Evolutionary conservation across 2,113 vertebrate genomes (phyloP), one percentile per base, ranked within the genome.

Genomic region (Cyprinodon tularosa): DNA sequence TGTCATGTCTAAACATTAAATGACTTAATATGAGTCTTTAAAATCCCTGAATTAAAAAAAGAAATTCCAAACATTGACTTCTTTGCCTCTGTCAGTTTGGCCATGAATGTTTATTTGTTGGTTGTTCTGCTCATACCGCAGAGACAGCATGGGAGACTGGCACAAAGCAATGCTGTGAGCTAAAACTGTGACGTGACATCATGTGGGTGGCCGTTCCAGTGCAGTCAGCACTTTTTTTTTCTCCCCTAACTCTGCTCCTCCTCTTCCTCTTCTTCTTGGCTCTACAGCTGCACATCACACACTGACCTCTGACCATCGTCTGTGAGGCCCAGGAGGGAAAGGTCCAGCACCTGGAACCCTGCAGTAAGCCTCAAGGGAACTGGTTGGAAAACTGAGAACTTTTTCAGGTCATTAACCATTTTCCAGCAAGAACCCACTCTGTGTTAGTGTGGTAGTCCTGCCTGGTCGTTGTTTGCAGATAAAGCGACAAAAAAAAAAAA

Each of bases 101-200:
- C 63, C 62, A 71, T 71, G 69, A 79, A 65, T 82, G 86, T 89
- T 86, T 87, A 75, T 87, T 74, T 73, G 76, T 65, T n/a, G 53
- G 44, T 61, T 69, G 77, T 60, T 69, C 61, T 68, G 76, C 83
- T 87, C 62, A 71, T 75, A 65, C 71, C 81, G 86, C 71, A 38
- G 65, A 78, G 77, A 77, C 81, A 76, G 76, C 68, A 84, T 72
- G 81, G 84, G 85, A 89, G 83, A 88, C 88, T 84, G 84, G 72
- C 85, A 76, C 65, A 12, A 47, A 71, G 82, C 82, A 88, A 78
- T 13, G 65, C 88, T 77, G 74, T 39, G 82, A 86, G 83, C 85
- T 87, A 62, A 67, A 89, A 80, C 87, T 82, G 86, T 82, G 81
- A 80, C 7, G 80, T 91, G 92, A 90, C 85, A 80, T 91, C 89